A percentile compares a stretch with the other conserved stretches of the same genome.
These are phyloP conservation scores for Leuciscus waleckii DNA, from an alignment of 2,797 vertebrate genomes.

Conservation along the genomic window DNA sequence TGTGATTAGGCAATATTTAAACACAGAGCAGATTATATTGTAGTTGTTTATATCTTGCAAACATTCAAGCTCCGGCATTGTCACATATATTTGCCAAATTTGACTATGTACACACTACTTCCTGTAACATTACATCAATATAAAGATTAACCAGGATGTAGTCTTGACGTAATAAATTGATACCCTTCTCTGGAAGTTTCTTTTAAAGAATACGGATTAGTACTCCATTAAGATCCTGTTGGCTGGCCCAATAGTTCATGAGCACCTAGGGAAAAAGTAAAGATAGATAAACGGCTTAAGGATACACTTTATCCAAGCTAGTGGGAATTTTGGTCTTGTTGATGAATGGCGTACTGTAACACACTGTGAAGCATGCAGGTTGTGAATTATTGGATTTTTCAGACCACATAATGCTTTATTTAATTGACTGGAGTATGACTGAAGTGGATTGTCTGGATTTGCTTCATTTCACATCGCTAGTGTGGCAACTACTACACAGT, in stretches of 20 bases:
- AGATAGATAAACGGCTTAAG: not conserved
- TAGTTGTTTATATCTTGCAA: not conserved
- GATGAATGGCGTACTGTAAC: not conserved
- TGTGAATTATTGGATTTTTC: not conserved
- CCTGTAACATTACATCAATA: not conserved
- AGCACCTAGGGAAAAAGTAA: not conserved
- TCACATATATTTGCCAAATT: not conserved
- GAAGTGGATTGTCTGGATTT: not conserved
- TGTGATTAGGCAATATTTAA: not conserved
- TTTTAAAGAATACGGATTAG: not conserved
- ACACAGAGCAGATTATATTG: not conserved
- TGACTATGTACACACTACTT: not conserved
- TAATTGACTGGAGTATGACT: constrained; percentile 4
- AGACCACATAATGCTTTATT: not conserved
- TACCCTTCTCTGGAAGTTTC: not conserved
- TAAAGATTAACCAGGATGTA: not conserved
- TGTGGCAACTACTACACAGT: not conserved
- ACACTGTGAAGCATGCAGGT: not conserved
- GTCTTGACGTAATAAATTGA: not conserved
- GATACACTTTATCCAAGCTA: not conserved
- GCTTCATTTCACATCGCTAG: not conserved
- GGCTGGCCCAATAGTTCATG: constrained; percentile 2
- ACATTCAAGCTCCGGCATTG: not conserved
- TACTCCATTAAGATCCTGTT: not conserved
- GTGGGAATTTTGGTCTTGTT: not conserved